phyloP scores from a whole-genome alignment of 2,113 vertebrate genomes.

The Trogon melanurus region DNA sequence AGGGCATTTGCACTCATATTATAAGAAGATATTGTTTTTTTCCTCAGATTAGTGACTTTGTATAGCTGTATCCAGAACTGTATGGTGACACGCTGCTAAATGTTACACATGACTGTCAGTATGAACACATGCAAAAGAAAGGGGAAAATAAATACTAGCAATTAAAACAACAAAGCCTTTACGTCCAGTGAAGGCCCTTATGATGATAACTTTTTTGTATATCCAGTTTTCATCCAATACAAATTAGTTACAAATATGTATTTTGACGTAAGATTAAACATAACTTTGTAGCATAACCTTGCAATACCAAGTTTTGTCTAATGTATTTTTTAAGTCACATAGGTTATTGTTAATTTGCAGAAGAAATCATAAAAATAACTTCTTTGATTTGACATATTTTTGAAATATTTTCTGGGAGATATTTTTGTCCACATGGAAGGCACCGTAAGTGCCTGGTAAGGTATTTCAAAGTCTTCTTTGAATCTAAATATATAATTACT shows the following conservation, averaged over 20 bases:
- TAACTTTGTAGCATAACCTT: not conserved
- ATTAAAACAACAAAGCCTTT: not conserved
- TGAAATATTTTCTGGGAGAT: not conserved
- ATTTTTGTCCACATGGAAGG: not conserved
- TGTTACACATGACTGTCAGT: not conserved
- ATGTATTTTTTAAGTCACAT: not conserved
- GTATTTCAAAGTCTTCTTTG: not conserved
- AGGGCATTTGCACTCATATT: slow-evolving; percentile 31
- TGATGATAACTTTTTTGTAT: not conserved
- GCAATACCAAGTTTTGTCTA: not conserved
- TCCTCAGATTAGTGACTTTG: not conserved
- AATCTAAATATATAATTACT: not conserved
- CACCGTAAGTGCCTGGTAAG: not conserved
- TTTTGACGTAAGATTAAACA: not conserved
- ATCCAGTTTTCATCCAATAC: not conserved
- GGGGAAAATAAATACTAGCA: not conserved
- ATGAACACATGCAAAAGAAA: not conserved
- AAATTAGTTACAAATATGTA: not conserved
- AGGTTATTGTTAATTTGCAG: not conserved
- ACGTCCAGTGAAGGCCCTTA: not conserved
- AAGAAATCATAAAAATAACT: not conserved
- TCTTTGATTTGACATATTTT: not conserved
- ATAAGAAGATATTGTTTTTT: not conserved
- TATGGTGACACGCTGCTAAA: not conserved
- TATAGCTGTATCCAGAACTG: not conserved